These are phyloP conservation scores for Zelleria hepariella DNA, from an alignment of 2,888 invertebrate genomes.

Conservation along the genomic window DNA sequence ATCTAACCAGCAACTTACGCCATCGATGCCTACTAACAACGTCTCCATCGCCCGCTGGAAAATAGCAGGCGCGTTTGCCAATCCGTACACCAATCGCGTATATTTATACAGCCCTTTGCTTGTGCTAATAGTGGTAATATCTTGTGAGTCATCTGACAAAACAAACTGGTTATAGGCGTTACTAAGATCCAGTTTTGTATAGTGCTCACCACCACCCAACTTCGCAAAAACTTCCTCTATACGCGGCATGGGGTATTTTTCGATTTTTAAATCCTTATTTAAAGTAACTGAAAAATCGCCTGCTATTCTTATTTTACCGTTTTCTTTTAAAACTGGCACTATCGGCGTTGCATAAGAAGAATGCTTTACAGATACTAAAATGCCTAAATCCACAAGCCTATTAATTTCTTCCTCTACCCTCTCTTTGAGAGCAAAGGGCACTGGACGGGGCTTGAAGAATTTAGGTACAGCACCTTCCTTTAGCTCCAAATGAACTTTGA, in stretches of 20 bases:
- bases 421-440: conserved; percentile 19
- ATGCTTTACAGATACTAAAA: conserved; percentile 15
- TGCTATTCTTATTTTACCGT: conserved; percentile 15
- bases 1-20: not conserved
- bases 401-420: conserved; percentile 17
- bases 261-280: conserved; percentile 18
- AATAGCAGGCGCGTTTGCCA: not conserved
- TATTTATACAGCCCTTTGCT: conserved; percentile 11
- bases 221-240: conserved; percentile 20
- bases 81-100: not conserved
- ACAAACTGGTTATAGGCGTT: conserved; percentile 15
- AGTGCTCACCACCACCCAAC: conserved; percentile 14
- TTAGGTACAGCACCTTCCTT: conserved; percentile 8
- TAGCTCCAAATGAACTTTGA: conserved; percentile 4
- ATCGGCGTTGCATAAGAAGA: conserved; percentile 14
- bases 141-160: conserved; percentile 12
- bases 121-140: conserved; percentile 14
- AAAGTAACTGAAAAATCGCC: conserved; percentile 19
- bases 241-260: conserved; percentile 16
- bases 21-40: not conserved
- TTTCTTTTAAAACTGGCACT: conserved; percentile 12
- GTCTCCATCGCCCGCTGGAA: not conserved
- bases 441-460: conserved; percentile 15
- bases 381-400: conserved; percentile 9
- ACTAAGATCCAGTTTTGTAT: conserved; percentile 16